Evolutionary conservation across 2,888 invertebrate genomes (phyloP).

Genomic region (Hedychridium roseum): DNA sequence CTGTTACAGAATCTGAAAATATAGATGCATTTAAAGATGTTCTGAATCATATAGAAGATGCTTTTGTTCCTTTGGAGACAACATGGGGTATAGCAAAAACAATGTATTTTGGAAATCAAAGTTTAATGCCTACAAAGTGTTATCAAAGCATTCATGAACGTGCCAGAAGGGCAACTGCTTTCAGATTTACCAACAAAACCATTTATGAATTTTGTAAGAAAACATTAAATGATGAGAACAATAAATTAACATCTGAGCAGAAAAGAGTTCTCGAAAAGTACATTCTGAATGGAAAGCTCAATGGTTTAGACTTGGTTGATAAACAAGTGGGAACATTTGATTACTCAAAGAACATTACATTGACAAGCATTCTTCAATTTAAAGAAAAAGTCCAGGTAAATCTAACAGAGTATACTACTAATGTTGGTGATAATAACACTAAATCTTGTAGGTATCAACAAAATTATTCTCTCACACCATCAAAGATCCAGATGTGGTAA

Average conservation of each 20-base stretch:
- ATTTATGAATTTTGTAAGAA: constrained; percentile 76
- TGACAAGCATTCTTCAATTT: constrained; percentile 69
- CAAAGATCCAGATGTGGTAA: constrained; percentile 71
- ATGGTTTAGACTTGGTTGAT: constrained; percentile 77
- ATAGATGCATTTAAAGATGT: constrained; percentile 73
- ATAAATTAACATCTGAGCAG: constrained; percentile 69
- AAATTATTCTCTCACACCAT: constrained; percentile 67
- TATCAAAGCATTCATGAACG: constrained; percentile 83
- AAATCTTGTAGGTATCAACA: constrained; percentile 17
- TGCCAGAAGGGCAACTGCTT: constrained; percentile 76
- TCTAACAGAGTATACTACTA: neutral
- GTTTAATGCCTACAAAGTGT: constrained; percentile 79
- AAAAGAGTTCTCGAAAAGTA: constrained; percentile 79
- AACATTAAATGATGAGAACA: constrained; percentile 64
- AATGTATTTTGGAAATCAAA: constrained; percentile 80
- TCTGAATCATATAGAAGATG: constrained; percentile 78
- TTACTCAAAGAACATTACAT: constrained; percentile 26
- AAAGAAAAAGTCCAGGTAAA: constrained; percentile 71
- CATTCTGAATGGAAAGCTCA: constrained; percentile 81
- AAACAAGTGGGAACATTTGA: constrained; percentile 56
- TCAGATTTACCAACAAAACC: constrained; percentile 76
- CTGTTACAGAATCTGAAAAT: constrained; percentile 27
- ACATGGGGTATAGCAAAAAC: constrained; percentile 90
- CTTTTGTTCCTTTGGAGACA: constrained; percentile 77
- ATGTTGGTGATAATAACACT: constrained; percentile 10